Evolutionary conservation across 2,888 invertebrate genomes (phyloP).

Genomic region (Lissocephala sabroskyi): DNA sequence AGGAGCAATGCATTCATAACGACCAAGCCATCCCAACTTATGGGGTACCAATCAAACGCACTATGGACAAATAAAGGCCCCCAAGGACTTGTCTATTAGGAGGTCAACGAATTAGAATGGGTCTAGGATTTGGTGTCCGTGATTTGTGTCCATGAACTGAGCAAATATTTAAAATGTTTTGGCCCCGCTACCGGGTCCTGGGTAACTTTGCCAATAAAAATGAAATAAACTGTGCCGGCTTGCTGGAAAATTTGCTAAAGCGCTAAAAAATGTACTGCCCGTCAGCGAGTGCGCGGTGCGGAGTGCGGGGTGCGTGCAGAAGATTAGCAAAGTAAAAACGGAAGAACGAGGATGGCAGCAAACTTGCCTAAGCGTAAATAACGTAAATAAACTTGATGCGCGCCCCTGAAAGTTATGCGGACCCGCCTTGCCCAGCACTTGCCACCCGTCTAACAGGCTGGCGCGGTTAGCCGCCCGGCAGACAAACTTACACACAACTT

Average conservation of each 20-base stretch:
- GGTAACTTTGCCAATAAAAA: conserved; percentile 33
- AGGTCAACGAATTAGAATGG: too few species aligned
- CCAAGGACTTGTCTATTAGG: too few species aligned
- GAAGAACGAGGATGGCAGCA: neutral
- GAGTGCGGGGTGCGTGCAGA: conserved; percentile 17
- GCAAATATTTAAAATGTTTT: neutral
- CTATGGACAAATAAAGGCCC: too few species aligned
- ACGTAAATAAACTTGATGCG: conserved; percentile 49
- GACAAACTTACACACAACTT: conserved; percentile 50
- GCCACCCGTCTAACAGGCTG: too few species aligned
- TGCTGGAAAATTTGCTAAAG: conserved; percentile 40
- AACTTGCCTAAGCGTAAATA: conserved; percentile 59
- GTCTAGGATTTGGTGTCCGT: too few species aligned
- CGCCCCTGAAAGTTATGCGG: neutral
- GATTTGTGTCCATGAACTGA: conserved; percentile 37
- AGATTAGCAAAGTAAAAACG: conserved; percentile 12
- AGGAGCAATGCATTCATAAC: too few species aligned
- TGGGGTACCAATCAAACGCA: too few species aligned
- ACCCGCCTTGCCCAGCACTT: too few species aligned
- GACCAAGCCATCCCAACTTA: too few species aligned
- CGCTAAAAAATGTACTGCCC: conserved; percentile 48
- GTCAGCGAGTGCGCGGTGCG: too few species aligned
- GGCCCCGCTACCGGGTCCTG: neutral
- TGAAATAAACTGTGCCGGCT: conserved; percentile 22
- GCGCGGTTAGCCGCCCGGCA: conserved; percentile 19